Percentiles rank a stretch among this genome's conserved stretches.
phyloP scores from a whole-genome alignment of 2,888 invertebrate species.

The Pterobdella sp. region DNA sequence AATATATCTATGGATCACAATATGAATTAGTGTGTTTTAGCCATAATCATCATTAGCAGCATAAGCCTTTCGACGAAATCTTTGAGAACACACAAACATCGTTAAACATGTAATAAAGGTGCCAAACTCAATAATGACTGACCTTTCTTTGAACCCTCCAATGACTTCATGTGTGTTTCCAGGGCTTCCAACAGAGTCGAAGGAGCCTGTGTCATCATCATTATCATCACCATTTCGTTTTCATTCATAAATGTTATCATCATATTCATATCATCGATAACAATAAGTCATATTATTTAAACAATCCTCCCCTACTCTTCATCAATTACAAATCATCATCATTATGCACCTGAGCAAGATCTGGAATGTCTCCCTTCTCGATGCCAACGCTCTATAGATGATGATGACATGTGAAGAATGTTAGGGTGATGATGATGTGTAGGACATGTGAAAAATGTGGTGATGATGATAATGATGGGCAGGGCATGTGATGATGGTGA shows the following conservation, averaged over 20 bases:
- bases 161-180: constrained; percentile 82
- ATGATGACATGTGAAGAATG: neutral
- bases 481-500: neutral
- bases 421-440: neutral
- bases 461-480: neutral
- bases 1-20: neutral
- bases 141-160: constrained; percentile 63
- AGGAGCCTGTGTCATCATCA: constrained; percentile 61
- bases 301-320: too few species aligned
- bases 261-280: neutral
- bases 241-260: neutral
- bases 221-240: neutral
- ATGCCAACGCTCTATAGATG: constrained; percentile 71
- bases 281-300: too few species aligned
- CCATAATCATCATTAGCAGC: neutral
- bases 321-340: constrained; percentile 8
- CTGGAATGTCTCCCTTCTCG: constrained; percentile 91
- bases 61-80: neutral
- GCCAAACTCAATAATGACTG: neutral
- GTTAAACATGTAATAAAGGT: neutral
- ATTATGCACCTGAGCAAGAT: constrained; percentile 67
- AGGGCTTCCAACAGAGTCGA: constrained; percentile 90
- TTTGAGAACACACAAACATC: neutral
- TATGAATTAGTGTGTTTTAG: neutral
- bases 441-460: neutral